Evolutionary conservation across 2,797 vertebrate species (phyloP), one percentile per base, ranked within the genome.

Genomic region (Bucorvus abyssinicus): DNA sequence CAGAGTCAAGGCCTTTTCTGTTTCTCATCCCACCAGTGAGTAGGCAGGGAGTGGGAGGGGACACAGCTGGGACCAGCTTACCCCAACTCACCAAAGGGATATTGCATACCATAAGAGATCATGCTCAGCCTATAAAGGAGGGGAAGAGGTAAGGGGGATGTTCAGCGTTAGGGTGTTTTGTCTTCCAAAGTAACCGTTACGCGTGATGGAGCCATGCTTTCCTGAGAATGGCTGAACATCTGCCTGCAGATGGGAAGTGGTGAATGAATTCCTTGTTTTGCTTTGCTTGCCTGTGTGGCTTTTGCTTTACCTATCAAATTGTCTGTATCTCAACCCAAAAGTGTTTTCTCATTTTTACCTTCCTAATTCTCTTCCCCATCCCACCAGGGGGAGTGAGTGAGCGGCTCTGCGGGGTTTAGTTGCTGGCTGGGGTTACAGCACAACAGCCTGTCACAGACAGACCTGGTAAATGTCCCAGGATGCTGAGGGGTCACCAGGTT

Each of bases 91-190:
- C 27, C 23, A 9, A 15, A 57, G 24, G 6, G 12, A 27, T 40
- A 44, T 40, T 8, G 30, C 24, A 26, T 4, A n/a, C 18, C 2
- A 2, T 7, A 7, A 4, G 36, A 7, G 0, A 0, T 29, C 30
- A 42, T 9, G 13, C 12, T 45, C 15, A 59, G n/a, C 14, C 38
- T 49, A 16, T 21, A 42, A 49, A 60, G 19, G 2, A 7, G 16
- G 64, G 42, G 13, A 68, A 55, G 55, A 45, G 60, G 38, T 6
- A 76, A 63, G 13, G 4, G 5, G 3, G 14, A 70, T 4, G 0
- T 70, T 67, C 2, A 12, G 47, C 45, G 18, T 38, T 24, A 42
- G 27, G 24, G 2, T 1, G 1, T 68, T 77, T 74, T 14, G 38
- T 74, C 36, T 67, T 70, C 22, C 34, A 20, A 64, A 65, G 24